Evolutionary conservation across 1,140 invertebrate species (phyloP), one percentile per base, ranked within the genome.

Genomic region (Ceratina australensis): DNA sequence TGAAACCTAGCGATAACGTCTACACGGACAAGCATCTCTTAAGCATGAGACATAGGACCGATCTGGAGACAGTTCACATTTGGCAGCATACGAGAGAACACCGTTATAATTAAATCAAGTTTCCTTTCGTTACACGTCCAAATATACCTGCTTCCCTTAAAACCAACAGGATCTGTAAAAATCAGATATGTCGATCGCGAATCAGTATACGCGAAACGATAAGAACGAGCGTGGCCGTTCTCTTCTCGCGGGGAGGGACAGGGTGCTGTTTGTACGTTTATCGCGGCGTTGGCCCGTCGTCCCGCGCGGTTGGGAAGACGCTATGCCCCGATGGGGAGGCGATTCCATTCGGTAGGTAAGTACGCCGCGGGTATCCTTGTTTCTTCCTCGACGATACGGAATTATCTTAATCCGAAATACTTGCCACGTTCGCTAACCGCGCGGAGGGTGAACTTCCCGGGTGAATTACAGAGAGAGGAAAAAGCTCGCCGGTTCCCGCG

Each of bases 201-300:
- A 3, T 47, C 24, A 42, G 2, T 7, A 1, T n/a, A 10, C 10
- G 42, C 18, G 60, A 0, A 28, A 42, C 24, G 22, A 26, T 24
- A 26, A 42, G 12, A 13, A 0, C 15, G 47, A 13, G 1, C 15
- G 15, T 1, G 50, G 10, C 18, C 33, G 13, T n/a, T 61, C 65
- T 63, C 15, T 73, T 65, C 72, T 68, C 64, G 57, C 26, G 42
- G 61, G 67, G 67, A 56, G 33, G 52, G 69, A 72, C 71, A 61
- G 63, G 76, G 79, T 57, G 79, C n/a, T n/a, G 63, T 64, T 77
- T 61, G 64, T 77, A 72, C 76, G 68, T 76, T 84, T 84, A 84
- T 84, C 76, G 82, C 54, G 15, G 24, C 26, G 63, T 26, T 61
- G 63, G 72, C 64, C 61, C 59, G 72, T n/a, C n/a, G n/a, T n/a